Evolutionary conservation across 2,888 invertebrate species (phyloP).

Genomic region (Daptonema setosum): DNA sequence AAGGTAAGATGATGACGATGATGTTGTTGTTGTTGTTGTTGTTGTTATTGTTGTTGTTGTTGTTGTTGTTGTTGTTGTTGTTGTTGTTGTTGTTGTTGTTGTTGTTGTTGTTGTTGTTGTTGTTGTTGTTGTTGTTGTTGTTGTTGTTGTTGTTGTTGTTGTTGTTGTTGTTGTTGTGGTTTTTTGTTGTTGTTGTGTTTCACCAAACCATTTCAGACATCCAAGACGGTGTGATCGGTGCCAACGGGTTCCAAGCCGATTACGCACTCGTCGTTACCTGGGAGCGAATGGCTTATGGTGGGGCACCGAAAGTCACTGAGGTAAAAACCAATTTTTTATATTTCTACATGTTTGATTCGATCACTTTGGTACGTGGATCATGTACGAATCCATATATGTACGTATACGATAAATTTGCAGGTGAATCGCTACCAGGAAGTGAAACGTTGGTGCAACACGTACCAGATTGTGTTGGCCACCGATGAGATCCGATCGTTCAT

Average conservation of each 20-base stretch:
- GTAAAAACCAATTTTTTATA: conserved; percentile 3
- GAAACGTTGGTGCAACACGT: conserved; percentile 47
- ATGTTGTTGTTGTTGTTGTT: no score
- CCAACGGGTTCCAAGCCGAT: conserved; percentile 66
- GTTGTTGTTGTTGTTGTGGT: no score
- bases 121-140: not conserved
- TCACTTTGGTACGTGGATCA: not conserved
- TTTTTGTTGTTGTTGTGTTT: no score
- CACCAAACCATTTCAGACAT: conserved; percentile 43
- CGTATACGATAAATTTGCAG: conserved; percentile 4
- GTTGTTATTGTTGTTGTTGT: no score
- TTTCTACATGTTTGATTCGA: no score
- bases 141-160: not conserved
- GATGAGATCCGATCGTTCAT: conserved; percentile 80
- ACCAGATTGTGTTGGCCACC: conserved; percentile 74
- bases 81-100: no score
- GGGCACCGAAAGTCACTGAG: conserved; percentile 15
- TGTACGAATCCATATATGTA: not conserved
- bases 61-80: no score
- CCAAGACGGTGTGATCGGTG: conserved; percentile 59
- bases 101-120: no score
- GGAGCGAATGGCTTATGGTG: conserved; percentile 70
- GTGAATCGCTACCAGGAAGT: conserved; percentile 15
- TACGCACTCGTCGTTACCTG: conserved; percentile 71
- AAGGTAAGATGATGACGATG: no score